phyloP scores from a whole-genome alignment of 2,797 vertebrate genomes.

The Chrosomus eos region DNA sequence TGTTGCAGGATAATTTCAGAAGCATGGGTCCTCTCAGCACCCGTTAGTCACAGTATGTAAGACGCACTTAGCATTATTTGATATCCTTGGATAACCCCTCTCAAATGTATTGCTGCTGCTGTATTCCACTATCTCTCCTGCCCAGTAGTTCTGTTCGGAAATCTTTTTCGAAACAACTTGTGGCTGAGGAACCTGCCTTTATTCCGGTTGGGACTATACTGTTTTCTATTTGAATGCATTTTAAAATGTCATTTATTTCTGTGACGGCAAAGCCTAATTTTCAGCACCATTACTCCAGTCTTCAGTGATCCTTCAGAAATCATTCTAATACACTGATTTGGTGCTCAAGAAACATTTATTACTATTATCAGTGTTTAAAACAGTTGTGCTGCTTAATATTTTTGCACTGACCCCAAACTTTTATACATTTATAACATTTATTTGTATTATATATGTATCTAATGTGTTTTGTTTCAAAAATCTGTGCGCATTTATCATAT shows the following conservation, averaged over 20 bases:
- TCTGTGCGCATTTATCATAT: not conserved
- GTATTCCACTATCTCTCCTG: not conserved
- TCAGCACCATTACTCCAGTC: not conserved
- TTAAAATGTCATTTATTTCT: not conserved
- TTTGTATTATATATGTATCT: no score
- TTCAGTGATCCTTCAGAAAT: conserved; percentile 6
- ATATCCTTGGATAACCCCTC: conserved; percentile 12
- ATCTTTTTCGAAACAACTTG: not conserved
- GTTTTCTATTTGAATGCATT: not conserved
- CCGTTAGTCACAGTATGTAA: not conserved
- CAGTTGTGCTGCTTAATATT: not conserved
- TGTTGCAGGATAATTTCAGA: not conserved
- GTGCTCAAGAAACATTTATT: not conserved
- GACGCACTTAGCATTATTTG: conserved; percentile 46
- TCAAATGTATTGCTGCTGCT: conserved; percentile 10
- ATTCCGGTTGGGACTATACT: not conserved
- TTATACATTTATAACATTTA: not conserved
- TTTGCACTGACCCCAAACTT: not conserved
- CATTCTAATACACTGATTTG: not conserved
- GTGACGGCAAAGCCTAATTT: not conserved
- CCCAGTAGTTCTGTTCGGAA: not conserved
- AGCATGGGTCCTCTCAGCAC: not conserved
- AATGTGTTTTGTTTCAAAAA: no score
- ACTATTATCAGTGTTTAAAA: not conserved
- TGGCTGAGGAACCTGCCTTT: not conserved